These are phyloP conservation scores for Chrysomallon squamiferum DNA, from an alignment of 1,140 invertebrate species.

Conservation along the genomic window DNA sequence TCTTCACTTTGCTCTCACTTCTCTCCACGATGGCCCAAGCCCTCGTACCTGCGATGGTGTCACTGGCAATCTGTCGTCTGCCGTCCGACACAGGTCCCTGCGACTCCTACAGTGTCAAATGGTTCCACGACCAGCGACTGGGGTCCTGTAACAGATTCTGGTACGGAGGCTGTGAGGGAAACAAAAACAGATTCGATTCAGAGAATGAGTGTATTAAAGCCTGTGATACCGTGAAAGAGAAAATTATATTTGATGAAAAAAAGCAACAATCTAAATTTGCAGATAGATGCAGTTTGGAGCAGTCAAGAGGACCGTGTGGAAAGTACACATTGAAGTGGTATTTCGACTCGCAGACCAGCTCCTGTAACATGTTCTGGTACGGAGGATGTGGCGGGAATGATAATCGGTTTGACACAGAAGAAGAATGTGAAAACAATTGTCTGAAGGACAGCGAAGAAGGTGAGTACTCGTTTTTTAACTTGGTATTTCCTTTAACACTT, in stretches of 20 bases:
- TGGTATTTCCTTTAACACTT: neutral
- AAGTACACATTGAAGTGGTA: slow-evolving; percentile 79
- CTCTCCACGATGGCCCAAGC: slow-evolving; percentile 2
- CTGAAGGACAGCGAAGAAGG: slow-evolving; percentile 7
- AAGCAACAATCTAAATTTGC: neutral
- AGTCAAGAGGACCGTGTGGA: slow-evolving; percentile 81
- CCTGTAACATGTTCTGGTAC: slow-evolving; percentile 93
- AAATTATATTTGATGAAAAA: neutral
- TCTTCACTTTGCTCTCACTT: neutral
- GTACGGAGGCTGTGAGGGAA: slow-evolving; percentile 91
- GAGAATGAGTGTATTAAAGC: slow-evolving; percentile 81
- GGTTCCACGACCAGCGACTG: slow-evolving; percentile 78
- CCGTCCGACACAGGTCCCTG: slow-evolving; percentile 82
- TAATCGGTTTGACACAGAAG: slow-evolving; percentile 78
- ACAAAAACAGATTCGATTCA: slow-evolving; percentile 76
- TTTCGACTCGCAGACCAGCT: slow-evolving; percentile 76
- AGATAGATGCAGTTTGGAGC: slow-evolving; percentile 75
- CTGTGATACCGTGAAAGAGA: slow-evolving; percentile 15
- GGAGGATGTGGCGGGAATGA: slow-evolving; percentile 85
- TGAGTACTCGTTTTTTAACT: too few relatives aligned
- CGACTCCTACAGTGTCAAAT: slow-evolving; percentile 75
- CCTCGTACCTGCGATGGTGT: slow-evolving; percentile 10
- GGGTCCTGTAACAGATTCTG: slow-evolving; percentile 89
- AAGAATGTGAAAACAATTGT: slow-evolving; percentile 73
- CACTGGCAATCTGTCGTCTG: slow-evolving; percentile 78